Evolutionary conservation across 2,888 invertebrate genomes (phyloP), one percentile per base, ranked within the genome.

Genomic region (Graphium colonna): DNA sequence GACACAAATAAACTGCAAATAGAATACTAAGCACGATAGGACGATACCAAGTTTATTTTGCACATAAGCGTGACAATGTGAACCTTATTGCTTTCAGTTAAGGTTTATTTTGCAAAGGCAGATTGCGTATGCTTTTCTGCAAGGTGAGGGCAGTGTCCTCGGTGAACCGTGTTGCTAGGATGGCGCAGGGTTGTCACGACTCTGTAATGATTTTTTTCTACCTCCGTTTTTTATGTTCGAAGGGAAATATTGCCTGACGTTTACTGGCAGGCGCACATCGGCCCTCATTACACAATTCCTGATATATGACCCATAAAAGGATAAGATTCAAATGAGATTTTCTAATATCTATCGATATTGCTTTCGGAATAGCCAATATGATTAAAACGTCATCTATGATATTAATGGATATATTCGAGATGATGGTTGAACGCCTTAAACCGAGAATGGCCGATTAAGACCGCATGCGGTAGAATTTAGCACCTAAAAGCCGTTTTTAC

Each of bases 131-230:
- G 62, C 56, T 64, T 72, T 74, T 67, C 69, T 70, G 65, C 68
- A 64, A 66, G 63, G 67, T 63, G 69, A 77, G 75, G 82, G 82
- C 84, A 86, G 73, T 81, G 86, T 77, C 84, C 85, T 82, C 75
- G 53, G 63, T 77, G 79, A 81, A 79, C 79, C 69, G 68, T 73
- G 80, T 77, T 75, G 79, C 77, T 79, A 79, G 77, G 81, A 77
- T 75, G 75, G 63, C 65, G 59, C 70, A 85, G 83, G 85, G 85
- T 64, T 84, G 85, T 82, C 82, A 82, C 79, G 83, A 80, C 71
- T 75, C 56, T 59, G 64, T 70, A 73, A 69, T 71, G 63, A 69
- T 66, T 64, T 68, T 72, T 68, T 63, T 67, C 64, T 70, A 65
- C 60, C 68, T 62, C 62, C 57, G 61, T 62, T 60, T 63, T 65